Base-by-base conservation (phyloP, 2,888 invertebrate genomes). In the Notocelia uddmanniana region DNA sequence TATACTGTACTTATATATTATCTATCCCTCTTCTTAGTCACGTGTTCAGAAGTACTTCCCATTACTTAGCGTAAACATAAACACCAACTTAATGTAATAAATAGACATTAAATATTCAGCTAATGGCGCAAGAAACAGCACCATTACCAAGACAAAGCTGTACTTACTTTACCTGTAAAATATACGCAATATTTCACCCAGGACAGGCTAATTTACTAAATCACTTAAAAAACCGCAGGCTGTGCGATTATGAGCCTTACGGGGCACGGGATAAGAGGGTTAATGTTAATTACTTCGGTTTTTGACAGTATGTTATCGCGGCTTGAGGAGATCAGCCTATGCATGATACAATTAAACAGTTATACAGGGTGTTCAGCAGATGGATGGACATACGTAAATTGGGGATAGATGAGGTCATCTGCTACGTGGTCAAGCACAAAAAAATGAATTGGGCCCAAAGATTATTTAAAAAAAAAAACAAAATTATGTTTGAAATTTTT, bases 131-230 rank as follows among this genome's bases (percentile, higher is more conserved):
- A 71, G 71, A 67, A 71, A 67, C 71, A 71, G 66, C 45, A 67
- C 71, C 71, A 71, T 71, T 71, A 71, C 66, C 45, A 60, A 71
- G 71, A 71, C 71, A 71, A 71, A 71, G 71, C 52, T 71, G 64
- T 71, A 60, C 71, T 71, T 71, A 67, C 60, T 59, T 59, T 60
- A 71, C 71, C 71, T 71, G 59, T 66, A 54, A 71, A 71, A 71
- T 71, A 71, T 71, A 71, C 71, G 52, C 60, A 59, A 71, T 71
- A 60, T 71, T 71, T 71, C 66, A 71, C 71, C 5, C 26, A 10
- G 45, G 58, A 58, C 41, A 60, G 59, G 71, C 71, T 67, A 71
- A 71, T 71, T 71, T 67, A 71, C 31, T 60, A 54, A 67, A 71
- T 67, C 71, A 71, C 71, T 71, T 71, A 60, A 71, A 70, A 71